These are phyloP conservation scores for Crotophaga sulcirostris DNA, from an alignment of 2,113 vertebrate species.

Conservation along the genomic window DNA sequence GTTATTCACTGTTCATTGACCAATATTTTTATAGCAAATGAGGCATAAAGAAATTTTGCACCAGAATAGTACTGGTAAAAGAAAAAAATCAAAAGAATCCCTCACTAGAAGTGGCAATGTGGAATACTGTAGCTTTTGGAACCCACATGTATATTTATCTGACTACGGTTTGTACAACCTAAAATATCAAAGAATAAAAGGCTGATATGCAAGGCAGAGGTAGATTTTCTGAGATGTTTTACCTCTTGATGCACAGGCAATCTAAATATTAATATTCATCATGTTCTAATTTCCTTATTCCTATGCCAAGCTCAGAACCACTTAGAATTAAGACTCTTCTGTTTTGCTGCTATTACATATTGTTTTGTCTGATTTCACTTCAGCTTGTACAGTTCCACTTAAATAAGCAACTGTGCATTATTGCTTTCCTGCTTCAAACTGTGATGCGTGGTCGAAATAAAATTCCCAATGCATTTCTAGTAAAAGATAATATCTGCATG, in stretches of 20 bases:
- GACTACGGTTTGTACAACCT: constrained; percentile 10
- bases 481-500: not conserved
- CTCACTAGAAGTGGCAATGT: not conserved
- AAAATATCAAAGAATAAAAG: constrained; percentile 3
- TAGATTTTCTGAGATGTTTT: constrained; percentile 13
- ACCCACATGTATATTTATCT: constrained; percentile 1
- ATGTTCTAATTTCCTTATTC: constrained; percentile 42
- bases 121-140: constrained; percentile 19
- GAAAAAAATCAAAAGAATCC: constrained; percentile 1
- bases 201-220: not conserved
- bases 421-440: constrained; percentile 23
- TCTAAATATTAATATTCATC: constrained; percentile 43
- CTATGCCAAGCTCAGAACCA: constrained; percentile 27
- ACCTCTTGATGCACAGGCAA: not conserved
- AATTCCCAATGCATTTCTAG: not conserved
- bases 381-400: not conserved
- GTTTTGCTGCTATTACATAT: not conserved
- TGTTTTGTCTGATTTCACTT: constrained; percentile 34
- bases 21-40: constrained; percentile 52
- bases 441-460: not conserved
- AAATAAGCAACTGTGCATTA: not conserved
- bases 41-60: constrained; percentile 26
- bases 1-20: constrained; percentile 36
- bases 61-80: not conserved
- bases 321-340: not conserved